Evolutionary conservation across 2,797 vertebrate genomes (phyloP), one percentile per base, ranked within the genome.

Genomic region (Falco berigora): DNA sequence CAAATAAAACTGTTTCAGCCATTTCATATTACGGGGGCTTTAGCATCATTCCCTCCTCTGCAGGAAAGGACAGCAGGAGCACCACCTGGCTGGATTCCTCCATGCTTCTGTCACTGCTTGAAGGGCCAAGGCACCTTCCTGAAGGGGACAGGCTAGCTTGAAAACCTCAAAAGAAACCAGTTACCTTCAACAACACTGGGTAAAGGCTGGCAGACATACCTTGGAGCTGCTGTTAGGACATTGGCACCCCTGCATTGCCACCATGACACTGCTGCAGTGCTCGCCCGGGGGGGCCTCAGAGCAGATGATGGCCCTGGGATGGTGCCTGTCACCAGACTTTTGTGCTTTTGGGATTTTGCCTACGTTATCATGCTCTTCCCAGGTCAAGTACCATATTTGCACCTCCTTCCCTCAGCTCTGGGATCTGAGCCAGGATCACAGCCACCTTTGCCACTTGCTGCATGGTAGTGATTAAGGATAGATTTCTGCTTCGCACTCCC

Each of bases 261-360:
- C 42, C 1, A 0, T 11, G 6, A 64, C 11, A 47, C 7, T 0
- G 6, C 32, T 59, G 28, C 52, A 25, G 40, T 2, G 2, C 32
- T 25, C 2, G 1, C 6, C 38, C 3, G 9, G 22, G 27, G 8
- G 8, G 1, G 36, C 36, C 10, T 62, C 38, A 42, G 49, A 67
- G 64, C 16, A 56, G 22, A 36, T 5, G 16, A 62, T 4, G 8
- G 32, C 59, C 9, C 20, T 0, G 0, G 47, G 32, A 38, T 15
- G 8, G 21, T 1, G 7, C 8, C n/a, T 24, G 36, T 15, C 55
- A 38, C 32, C 0, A 0, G 25, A 21, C 10, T 72, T 20, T 44
- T 62, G 32, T 14, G 47, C 24, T 55, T 30, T n/a, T 30, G 17
- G 17, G 12, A 9, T 69, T 75, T 49, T 46, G 50, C 17, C 44